These are phyloP conservation scores for Chelidonichthys spinosus DNA, from an alignment of 2,797 vertebrate genomes.

Conservation along the genomic window DNA sequence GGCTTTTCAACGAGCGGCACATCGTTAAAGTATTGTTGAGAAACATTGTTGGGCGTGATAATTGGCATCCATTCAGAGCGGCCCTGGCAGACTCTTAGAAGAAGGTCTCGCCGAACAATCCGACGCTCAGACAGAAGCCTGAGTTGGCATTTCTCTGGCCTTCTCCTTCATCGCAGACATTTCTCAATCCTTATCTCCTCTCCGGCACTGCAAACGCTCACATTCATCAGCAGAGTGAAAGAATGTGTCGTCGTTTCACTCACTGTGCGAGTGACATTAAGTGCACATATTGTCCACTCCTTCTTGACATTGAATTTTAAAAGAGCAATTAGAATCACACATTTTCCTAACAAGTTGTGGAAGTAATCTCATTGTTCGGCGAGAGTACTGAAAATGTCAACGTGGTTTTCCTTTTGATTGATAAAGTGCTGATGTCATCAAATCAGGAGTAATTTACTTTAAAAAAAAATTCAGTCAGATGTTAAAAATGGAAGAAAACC, in stretches of 20 bases:
- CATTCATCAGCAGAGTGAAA: constrained; percentile 51
- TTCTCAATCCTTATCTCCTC: constrained; percentile 71
- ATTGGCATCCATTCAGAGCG: constrained; percentile 82
- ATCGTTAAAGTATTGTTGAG: constrained; percentile 83
- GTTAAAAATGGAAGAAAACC: not conserved
- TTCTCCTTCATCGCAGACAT: constrained; percentile 56
- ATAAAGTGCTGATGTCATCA: constrained; percentile 38
- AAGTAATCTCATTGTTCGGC: constrained; percentile 28
- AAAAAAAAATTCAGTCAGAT: not conserved
- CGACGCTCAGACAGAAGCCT: constrained; percentile 75
- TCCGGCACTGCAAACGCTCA: constrained; percentile 33
- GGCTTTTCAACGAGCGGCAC: constrained; percentile 81
- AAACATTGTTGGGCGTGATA: constrained; percentile 80
- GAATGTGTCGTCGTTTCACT: constrained; percentile 56
- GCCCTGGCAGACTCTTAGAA: constrained; percentile 72
- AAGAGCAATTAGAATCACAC: constrained; percentile 42
- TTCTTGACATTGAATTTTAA: constrained; percentile 54
- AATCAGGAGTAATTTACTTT: constrained; percentile 16
- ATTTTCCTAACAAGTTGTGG: constrained; percentile 28
- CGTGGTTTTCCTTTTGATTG: constrained; percentile 26
- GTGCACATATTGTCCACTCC: constrained; percentile 46
- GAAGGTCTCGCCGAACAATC: constrained; percentile 78
- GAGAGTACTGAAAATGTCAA: constrained; percentile 49
- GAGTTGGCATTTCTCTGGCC: constrained; percentile 76
- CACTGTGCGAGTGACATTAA: constrained; percentile 39